Base-by-base conservation (phyloP, 2,888 invertebrate genomes). In the Erebia ligea region DNA sequence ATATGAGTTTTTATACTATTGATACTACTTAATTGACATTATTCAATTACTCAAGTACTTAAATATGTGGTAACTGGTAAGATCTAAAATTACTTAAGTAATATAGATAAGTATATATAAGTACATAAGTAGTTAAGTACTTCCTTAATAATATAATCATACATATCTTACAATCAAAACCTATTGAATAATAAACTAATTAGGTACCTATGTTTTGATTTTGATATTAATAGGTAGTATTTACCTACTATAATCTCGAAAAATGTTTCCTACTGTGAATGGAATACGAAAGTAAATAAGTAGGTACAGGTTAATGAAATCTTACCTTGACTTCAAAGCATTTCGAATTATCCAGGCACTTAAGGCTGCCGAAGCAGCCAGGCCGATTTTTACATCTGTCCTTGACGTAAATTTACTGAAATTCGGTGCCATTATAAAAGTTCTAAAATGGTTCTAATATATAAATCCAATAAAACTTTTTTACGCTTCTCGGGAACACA, bases 371-470 rank as follows among this genome's bases (percentile, higher is more conserved):
- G 96, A 92, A 71, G 96, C 95, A 77, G 95, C 95, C 71, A 95
- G 91, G 74, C 95, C 95, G 75, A 96, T 93, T 79, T 89, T 89
- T 64, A 94, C 94, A 86, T 95, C 95, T 84, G 95, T 95, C 87
- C 95, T 95, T 78, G 95, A 95, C 76, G 95, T 94, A 81, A 96
- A 91, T 95, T 96, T 97, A 89, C 97, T 97, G 76, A 96, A 94
- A 85, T 94, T 95, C 78, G 96, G 96, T 79, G 97, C 97, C 97
- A 97, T 97, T 77, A 75, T 81, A 67, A 54, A 15, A 50, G 42
- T 21, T 21, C 13, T 25, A 42, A 68, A 62, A 6, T 34, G 6
- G 6, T 34, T 34, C 34, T 34, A 0, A 0, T 34, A 34, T 19
- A 40, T 45, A 62, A 57, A 48, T 52, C 40, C 62, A 63, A 48